These are phyloP conservation scores for Penaeus chinensis DNA, from an alignment of 1,140 invertebrate species.

Conservation along the genomic window DNA sequence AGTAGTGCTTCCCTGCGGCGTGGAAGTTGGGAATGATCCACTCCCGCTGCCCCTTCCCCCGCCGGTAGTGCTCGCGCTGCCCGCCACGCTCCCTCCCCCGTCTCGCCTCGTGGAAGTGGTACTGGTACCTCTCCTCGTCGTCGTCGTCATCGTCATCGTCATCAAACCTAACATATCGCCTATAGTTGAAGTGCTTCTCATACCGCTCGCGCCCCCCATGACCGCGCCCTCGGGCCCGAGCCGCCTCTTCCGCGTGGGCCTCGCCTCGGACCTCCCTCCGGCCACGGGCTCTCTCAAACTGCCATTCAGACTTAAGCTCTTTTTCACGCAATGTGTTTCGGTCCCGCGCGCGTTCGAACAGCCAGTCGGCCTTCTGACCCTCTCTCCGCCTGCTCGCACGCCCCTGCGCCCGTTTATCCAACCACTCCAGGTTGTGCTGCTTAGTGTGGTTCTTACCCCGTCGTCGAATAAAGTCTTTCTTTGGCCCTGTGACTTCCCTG, in stretches of 20 bases:
- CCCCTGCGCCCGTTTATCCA: conserved; percentile 31
- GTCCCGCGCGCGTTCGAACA: conserved; percentile 37
- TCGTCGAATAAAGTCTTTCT: conserved; percentile 56
- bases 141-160: conserved; percentile 58
- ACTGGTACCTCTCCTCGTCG: conserved; percentile 45
- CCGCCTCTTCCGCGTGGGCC: conserved; percentile 10
- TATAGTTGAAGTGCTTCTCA: conserved; percentile 30
- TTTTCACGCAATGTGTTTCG: conserved; percentile 10
- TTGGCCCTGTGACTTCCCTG: conserved; percentile 44
- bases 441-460: conserved; percentile 56
- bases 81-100: no score
- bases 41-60: conserved; percentile 36
- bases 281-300: conserved; percentile 48
- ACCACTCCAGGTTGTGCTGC: conserved; percentile 20
- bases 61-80: no score
- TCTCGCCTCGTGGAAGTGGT: background rate
- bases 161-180: conserved; percentile 55
- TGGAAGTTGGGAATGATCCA: conserved; percentile 53
- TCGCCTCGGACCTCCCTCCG: conserved; percentile 33
- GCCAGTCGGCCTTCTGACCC: conserved; percentile 55
- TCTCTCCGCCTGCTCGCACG: conserved; percentile 33
- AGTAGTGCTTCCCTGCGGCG: conserved; percentile 47
- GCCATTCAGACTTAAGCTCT: conserved; percentile 39
- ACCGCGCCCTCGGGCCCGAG: conserved; percentile 25
- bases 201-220: conserved; percentile 29